Evolutionary conservation across 2,797 vertebrate species (phyloP).

Genomic region (Perdix hodgsoniae): DNA sequence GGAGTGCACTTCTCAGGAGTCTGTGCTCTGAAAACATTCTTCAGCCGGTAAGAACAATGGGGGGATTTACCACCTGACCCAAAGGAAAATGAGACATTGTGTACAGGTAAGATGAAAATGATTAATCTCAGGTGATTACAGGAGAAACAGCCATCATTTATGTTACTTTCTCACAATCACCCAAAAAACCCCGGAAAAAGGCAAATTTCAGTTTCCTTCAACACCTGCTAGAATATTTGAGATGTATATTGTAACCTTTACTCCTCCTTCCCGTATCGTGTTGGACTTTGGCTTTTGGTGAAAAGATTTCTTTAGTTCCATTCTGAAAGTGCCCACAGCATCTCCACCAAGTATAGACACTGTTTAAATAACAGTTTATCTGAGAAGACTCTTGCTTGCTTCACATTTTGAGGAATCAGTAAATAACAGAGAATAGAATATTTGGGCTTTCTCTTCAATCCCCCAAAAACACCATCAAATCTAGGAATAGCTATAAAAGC

Average conservation of each 20-base stretch:
- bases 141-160: constrained; percentile 33
- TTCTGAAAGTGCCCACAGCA: neutral
- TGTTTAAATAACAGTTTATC: neutral
- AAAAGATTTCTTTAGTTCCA: neutral
- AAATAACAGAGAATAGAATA: neutral
- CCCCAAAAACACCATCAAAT: neutral
- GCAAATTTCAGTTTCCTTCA: constrained; percentile 22
- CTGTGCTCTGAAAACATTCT: neutral
- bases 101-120: constrained; percentile 50
- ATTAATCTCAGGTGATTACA: constrained; percentile 27
- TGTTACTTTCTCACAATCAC: constrained; percentile 41
- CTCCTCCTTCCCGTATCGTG: neutral
- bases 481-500: neutral
- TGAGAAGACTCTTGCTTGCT: neutral
- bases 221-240: constrained; percentile 47
- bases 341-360: neutral
- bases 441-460: neutral
- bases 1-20: neutral
- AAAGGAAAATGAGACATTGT: constrained; percentile 24
- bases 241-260: neutral
- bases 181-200: constrained; percentile 25
- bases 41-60: neutral
- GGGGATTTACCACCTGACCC: neutral
- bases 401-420: neutral
- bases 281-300: neutral